Conservation (phyloP, 1,140 invertebrate species). For the Sesamia nonagrioides region DNA sequence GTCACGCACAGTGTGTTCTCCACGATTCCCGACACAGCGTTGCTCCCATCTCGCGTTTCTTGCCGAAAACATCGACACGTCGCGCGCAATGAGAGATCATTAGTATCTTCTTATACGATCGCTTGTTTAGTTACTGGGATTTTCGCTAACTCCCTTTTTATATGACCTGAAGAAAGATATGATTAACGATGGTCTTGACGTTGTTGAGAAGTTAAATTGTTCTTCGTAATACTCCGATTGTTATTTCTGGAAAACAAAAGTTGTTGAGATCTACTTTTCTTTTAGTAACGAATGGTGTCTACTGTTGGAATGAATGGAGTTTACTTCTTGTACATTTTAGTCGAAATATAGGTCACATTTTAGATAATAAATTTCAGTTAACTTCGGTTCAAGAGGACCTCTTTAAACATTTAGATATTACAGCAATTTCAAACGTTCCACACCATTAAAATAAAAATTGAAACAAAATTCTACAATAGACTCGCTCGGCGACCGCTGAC, state of each 20-base stretch:
- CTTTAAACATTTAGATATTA: constrained; percentile 16
- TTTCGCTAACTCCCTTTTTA: constrained; percentile 31
- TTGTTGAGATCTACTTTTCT: constrained; percentile 7
- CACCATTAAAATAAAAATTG: constrained; percentile 41
- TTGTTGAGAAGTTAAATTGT: constrained; percentile 38
- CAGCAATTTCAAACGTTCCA: constrained; percentile 7
- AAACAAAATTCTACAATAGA: constrained; percentile 30
- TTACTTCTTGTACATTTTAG: background rate
- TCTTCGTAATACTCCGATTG: constrained; percentile 19
- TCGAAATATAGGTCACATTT: constrained; percentile 2
- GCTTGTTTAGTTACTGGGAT: constrained; percentile 28
- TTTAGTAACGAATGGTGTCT: constrained; percentile 1
- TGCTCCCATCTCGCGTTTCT: constrained; percentile 7
- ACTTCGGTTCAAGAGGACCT: background rate
- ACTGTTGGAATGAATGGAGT: background rate
- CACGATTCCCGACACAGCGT: constrained; percentile 5
- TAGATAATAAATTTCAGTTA: background rate
- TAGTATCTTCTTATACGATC: constrained; percentile 41
- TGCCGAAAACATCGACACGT: constrained; percentile 15
- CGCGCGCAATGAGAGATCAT: constrained; percentile 32
- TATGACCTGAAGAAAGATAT: constrained; percentile 36
- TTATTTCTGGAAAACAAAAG: constrained; percentile 16
- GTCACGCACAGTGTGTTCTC: constrained; percentile 16
- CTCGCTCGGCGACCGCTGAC: constrained; percentile 8
- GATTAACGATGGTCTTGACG: constrained; percentile 31